Base-by-base conservation (phyloP, 1,140 invertebrate genomes). In the Drosophila lowei region DNA sequence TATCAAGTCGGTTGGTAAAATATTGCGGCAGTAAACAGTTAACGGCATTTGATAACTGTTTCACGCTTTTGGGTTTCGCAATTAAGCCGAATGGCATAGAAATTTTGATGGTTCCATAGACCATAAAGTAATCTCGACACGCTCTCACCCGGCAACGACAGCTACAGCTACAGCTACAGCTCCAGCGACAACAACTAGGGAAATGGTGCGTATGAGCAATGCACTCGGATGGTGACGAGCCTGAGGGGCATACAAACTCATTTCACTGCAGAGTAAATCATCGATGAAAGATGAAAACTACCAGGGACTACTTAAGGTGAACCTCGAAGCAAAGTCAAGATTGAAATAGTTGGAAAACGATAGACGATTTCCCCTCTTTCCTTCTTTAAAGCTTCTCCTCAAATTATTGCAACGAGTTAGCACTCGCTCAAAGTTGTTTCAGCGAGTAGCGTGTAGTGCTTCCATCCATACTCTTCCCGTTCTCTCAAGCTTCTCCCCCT, bases 191-290 rank as follows among this genome's bases (percentile, higher is more conserved):
- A 46, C 21, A 25, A 1, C 28, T 53, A 34, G 44, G 72, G 47
- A 73, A 85, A 86, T 83, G 63, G 73, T 80, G 81, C 81, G 81
- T 88, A 86, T 86, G 77, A 86, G 81, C 71, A 86, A 86, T 72
- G 53, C 42, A 58, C 30, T 11, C 9, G 30, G 30, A 4, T 11
- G 30, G 30, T 34, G 30, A 9, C 30, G 8, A 34, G 8, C 2
- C 8, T 34, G 30, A 60, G 38, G 28, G 44, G 38, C 8, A 16
- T 30, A 3, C 46, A 42, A 34, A 59, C 46, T 53, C 30, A 28
- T 42, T 62, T 25, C 42, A 23, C 42, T n/a, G 18, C 49, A 49
- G 53, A 38, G 43, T 41, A 47, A 23, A 57, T 28, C 25, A 38
- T 13, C 3, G 34, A 38, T 38, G 34, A 38, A 13, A 38, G 11